phyloP scores from a whole-genome alignment of 2,888 invertebrate genomes.

The Dorcus hopei region DNA sequence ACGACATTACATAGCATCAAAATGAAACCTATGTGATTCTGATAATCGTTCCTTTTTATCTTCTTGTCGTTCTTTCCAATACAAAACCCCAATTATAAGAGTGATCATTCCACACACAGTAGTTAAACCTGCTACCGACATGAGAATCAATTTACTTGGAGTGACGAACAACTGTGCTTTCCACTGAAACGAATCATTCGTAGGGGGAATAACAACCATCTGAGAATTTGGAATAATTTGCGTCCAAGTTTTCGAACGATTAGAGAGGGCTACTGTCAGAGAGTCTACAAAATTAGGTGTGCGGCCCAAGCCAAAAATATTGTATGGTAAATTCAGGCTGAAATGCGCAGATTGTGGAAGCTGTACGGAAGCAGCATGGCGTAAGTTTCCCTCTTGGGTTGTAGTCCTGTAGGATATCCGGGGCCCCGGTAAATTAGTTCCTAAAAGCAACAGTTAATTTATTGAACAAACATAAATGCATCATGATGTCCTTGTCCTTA shows the following conservation, averaged over 20 bases:
- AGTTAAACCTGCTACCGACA: slow-evolving; percentile 84
- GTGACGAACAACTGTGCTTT: slow-evolving; percentile 90
- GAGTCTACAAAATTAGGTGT: slow-evolving; percentile 97
- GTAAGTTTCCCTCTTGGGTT: slow-evolving; percentile 79
- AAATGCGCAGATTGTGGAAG: slow-evolving; percentile 89
- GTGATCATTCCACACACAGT: slow-evolving; percentile 83
- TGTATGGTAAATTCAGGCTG: slow-evolving; percentile 91
- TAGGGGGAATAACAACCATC: slow-evolving; percentile 90
- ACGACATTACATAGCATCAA: slow-evolving; percentile 73
- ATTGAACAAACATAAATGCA: neutral
- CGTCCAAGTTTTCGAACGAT: slow-evolving; percentile 72
- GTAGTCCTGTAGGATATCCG: slow-evolving; percentile 82
- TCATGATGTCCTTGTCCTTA: slow-evolving; percentile 37
- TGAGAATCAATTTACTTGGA: slow-evolving; percentile 88
- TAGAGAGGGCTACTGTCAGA: slow-evolving; percentile 75
- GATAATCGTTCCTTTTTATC: slow-evolving; percentile 75
- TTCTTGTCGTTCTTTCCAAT: slow-evolving; percentile 85
- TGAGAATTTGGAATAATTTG: slow-evolving; percentile 98
- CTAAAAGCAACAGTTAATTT: slow-evolving; percentile 33
- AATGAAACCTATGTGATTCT: slow-evolving; percentile 80
- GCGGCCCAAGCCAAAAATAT: slow-evolving; percentile 94
- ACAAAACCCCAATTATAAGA: slow-evolving; percentile 79
- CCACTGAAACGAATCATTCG: slow-evolving; percentile 77
- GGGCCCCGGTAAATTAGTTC: slow-evolving; percentile 89
- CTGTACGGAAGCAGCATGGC: slow-evolving; percentile 82